Conservation (phyloP, 2,888 invertebrate genomes). For the Apomyelois bistriatella region DNA sequence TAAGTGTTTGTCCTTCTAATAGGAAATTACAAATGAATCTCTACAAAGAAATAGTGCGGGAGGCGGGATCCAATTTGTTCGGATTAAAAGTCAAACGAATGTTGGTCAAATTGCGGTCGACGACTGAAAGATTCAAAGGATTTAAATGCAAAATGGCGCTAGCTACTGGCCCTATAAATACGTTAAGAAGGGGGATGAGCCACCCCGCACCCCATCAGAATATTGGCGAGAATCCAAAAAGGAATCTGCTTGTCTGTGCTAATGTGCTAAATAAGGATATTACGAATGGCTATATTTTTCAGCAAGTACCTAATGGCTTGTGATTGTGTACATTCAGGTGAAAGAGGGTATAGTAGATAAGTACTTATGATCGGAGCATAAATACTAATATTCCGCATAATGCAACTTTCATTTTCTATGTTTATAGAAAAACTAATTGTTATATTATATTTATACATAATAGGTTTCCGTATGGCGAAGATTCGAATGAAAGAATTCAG, state of each 20-base stretch:
- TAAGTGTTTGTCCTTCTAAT: too few relatives aligned
- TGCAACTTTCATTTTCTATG: too few relatives aligned
- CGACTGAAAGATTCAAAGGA: slow-evolving; percentile 4
- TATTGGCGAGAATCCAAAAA: not conserved
- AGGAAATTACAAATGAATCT: too few relatives aligned
- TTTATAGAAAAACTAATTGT: too few relatives aligned
- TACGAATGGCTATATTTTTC: not conserved
- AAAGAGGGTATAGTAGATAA: too few relatives aligned
- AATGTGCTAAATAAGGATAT: slow-evolving; percentile 1
- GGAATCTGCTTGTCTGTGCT: not conserved
- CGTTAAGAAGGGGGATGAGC: not conserved
- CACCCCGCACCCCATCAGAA: not conserved
- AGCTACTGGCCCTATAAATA: not conserved
- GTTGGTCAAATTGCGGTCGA: slow-evolving; percentile 1
- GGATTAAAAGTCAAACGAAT: slow-evolving; percentile 13
- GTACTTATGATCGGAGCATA: too few relatives aligned
- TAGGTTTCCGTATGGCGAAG: too few relatives aligned
- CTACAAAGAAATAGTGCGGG: not conserved
- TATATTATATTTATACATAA: too few relatives aligned
- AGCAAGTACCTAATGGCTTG: too few relatives aligned
- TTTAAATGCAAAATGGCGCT: slow-evolving; percentile 3
- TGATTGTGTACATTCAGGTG: too few relatives aligned
- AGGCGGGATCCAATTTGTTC: not conserved
- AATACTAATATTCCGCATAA: too few relatives aligned
- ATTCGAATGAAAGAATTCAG: too few relatives aligned